A percentile compares a stretch with the other conserved stretches of the same genome.
These are phyloP conservation scores for Caenorhabditis angaria DNA, from an alignment of 2,888 invertebrate species.

Conservation along the genomic window DNA sequence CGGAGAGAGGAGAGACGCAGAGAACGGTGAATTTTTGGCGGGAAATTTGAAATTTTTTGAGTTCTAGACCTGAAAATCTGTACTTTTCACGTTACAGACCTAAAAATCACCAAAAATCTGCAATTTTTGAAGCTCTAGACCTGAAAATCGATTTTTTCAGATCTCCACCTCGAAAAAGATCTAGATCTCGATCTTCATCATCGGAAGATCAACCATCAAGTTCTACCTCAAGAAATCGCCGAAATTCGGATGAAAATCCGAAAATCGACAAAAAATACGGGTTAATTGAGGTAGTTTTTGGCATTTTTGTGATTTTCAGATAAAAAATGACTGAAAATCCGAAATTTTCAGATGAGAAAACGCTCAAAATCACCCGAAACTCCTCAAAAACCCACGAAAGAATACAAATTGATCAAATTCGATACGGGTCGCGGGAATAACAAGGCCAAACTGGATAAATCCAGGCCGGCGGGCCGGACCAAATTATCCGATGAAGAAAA, in stretches of 20 bases:
- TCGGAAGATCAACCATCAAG: background rate
- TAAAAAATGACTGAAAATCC: too few species aligned
- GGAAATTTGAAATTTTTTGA: slow-evolving; percentile 1
- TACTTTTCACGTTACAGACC: too few species aligned
- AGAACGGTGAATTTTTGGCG: background rate
- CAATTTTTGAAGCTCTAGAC: too few species aligned
- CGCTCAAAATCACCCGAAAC: slow-evolving; percentile 24
- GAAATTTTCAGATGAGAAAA: slow-evolving; percentile 24
- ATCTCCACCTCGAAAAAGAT: background rate
- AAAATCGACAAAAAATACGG: background rate
- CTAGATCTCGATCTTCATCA: slow-evolving; percentile 1
- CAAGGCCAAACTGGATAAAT: slow-evolving; percentile 12
- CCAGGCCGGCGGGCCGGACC: slow-evolving; percentile 31
- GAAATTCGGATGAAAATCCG: background rate
- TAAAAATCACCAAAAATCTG: too few species aligned
- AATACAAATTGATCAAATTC: slow-evolving; percentile 35
- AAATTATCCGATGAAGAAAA: slow-evolving; percentile 50
- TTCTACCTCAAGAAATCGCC: background rate
- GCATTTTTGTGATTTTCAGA: too few species aligned
- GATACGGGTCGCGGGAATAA: slow-evolving; percentile 24
- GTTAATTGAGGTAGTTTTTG: too few species aligned
- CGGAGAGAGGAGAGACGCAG: background rate
- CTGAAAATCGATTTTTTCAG: background rate
- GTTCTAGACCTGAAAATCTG: too few species aligned
- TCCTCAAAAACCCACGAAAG: slow-evolving; percentile 15